Conservation (phyloP, 1,140 invertebrate species). For the Drosophila neocordata region DNA sequence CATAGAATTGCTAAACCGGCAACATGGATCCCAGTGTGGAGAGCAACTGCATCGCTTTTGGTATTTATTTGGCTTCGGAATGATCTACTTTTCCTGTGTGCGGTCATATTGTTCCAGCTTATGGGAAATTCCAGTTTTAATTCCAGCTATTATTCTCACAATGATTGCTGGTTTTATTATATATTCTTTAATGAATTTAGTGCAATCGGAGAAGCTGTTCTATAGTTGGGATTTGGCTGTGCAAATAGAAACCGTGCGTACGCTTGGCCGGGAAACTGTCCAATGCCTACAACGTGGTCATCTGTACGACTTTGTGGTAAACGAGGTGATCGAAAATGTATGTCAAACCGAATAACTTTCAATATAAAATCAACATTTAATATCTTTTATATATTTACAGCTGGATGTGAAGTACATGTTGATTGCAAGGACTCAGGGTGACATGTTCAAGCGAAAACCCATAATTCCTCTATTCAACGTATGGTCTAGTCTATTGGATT, state of each 20-base stretch:
- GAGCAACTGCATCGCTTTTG: slow-evolving; percentile 45
- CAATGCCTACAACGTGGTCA: slow-evolving; percentile 83
- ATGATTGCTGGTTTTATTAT: slow-evolving; percentile 24
- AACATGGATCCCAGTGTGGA: slow-evolving; percentile 40
- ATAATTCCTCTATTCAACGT: slow-evolving; percentile 63
- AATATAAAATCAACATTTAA: slow-evolving; percentile 4
- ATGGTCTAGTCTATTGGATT: background rate
- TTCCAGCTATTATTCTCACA: slow-evolving; percentile 25
- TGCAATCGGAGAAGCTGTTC: slow-evolving; percentile 83
- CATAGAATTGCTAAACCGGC: slow-evolving; percentile 54
- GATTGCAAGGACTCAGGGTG: slow-evolving; percentile 77
- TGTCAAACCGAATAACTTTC: slow-evolving; percentile 1
- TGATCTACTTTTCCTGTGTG: slow-evolving; percentile 33
- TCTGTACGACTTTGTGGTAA: slow-evolving; percentile 85
- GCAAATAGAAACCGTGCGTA: slow-evolving; percentile 83
- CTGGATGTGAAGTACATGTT: slow-evolving; percentile 82
- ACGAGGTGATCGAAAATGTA: slow-evolving; percentile 86
- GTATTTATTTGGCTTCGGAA: slow-evolving; percentile 20
- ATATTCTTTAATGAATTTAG: slow-evolving; percentile 32
- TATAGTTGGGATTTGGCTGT: slow-evolving; percentile 84
- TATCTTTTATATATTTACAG: slow-evolving; percentile 60
- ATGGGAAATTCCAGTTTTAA: slow-evolving; percentile 43
- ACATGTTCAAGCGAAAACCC: slow-evolving; percentile 43
- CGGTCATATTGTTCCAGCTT: slow-evolving; percentile 1
- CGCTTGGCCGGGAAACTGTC: slow-evolving; percentile 72